Base-by-base conservation (phyloP, 2,113 vertebrate genomes). In the Pitta sordida region DNA sequence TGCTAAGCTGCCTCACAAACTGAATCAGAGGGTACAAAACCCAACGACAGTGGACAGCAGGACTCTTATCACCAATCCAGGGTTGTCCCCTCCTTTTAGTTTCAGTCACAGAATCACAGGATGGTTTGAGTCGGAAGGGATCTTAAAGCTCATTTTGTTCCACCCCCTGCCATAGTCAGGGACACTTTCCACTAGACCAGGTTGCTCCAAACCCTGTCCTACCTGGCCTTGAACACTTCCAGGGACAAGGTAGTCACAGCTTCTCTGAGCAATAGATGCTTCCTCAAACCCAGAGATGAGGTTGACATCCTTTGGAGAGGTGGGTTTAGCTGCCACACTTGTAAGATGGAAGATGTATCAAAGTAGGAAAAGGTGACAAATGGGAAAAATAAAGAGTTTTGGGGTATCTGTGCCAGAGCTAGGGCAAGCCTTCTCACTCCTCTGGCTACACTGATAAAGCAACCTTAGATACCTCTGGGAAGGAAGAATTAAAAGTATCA, bases 341-440 rank as follows among this genome's bases (percentile, higher is more conserved):
- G 2, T 1, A 8, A 7, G 14, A 1, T 1, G 10, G 30, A 26
- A 29, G 58, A 19, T 2, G 29, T 16, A 21, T 12, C 68, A 3
- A 8, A 26, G 52, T 0, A 43, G 41, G 56, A 16, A 22, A 23
- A 8, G 32, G 26, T 4, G 49, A 3, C 19, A 30, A 32, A 10
- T 0, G 1, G 70, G n/a, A 64, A 36, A 14, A 39, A 27, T 13
- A 2, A 6, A 3, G 23, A 2, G 21, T 6, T 41, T 22, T 5
- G 43, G 20, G 58, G 23, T 8, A 1, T 1, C 27, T 0, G 55
- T 37, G 55, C 68, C 0, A 0, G 41, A 2, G 8, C 46, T 36
- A 2, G 71, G 27, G 1, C 81, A 32, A 12, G 59, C 6, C 34
- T 46, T 8, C 21, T 19, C 4, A 4, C 6, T 52, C 34, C 67